Evolutionary conservation across 2,888 invertebrate species (phyloP).

Genomic region (Frankliniella fusca): DNA sequence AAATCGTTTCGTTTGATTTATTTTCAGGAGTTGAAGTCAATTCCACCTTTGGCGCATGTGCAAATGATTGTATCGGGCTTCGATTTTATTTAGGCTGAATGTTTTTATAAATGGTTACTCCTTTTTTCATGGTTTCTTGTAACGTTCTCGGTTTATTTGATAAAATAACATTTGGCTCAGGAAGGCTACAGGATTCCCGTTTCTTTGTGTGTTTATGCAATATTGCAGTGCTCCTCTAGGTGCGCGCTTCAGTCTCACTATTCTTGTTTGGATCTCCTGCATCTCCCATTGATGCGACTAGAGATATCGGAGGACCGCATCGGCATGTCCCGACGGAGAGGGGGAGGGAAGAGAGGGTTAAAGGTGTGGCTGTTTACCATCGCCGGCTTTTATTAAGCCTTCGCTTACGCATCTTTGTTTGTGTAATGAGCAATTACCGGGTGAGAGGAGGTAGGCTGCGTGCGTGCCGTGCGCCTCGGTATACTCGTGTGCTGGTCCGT

Average conservation of each 20-base stretch:
- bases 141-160: no score
- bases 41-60: no score
- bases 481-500: no score
- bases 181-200: neutral
- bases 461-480: neutral
- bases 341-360: neutral
- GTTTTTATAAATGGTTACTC: no score
- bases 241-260: no score
- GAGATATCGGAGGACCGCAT: neutral
- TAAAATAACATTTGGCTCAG: no score
- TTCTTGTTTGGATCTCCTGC: no score
- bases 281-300: neutral
- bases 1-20: no score
- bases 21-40: no score
- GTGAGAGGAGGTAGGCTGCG: neutral
- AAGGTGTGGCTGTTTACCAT: neutral
- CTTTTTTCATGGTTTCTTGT: no score
- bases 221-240: neutral
- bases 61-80: no score
- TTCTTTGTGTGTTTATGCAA: neutral
- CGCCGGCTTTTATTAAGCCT: neutral
- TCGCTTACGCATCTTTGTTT: constrained; percentile 6
- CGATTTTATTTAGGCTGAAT: no score
- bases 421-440: constrained; percentile 4
- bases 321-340: neutral